Percentiles rank a stretch among this genome's conserved stretches.
Evolutionary conservation across 2,797 vertebrate genomes (phyloP).

Genomic region (Momotus momota): DNA sequence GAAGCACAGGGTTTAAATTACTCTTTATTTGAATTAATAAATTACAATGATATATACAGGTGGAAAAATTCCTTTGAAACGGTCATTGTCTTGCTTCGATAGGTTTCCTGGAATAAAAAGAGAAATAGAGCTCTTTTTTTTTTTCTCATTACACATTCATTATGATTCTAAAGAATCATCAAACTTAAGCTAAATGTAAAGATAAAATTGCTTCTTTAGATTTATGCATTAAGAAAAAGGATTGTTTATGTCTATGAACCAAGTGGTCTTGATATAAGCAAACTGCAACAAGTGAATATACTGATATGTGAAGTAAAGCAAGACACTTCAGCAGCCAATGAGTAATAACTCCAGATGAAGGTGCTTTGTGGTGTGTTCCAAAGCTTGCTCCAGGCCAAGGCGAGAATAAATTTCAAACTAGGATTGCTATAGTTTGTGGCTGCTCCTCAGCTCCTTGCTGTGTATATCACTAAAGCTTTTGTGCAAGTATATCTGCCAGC

Average conservation of each 20-base stretch:
- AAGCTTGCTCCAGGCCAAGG: neutral
- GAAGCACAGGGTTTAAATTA: neutral
- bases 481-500: neutral
- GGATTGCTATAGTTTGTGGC: neutral
- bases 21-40: neutral
- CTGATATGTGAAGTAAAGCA: conserved; percentile 17
- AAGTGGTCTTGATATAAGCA: conserved; percentile 6
- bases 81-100: neutral
- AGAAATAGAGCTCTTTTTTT: neutral
- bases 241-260: conserved; percentile 5
- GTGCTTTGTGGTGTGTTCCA: neutral
- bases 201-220: neutral
- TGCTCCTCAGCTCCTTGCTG: neutral
- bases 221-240: neutral
- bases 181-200: conserved; percentile 27
- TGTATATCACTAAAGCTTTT: neutral
- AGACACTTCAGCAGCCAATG: neutral
- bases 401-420: neutral
- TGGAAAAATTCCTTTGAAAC: conserved; percentile 1
- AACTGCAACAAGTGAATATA: neutral
- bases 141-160: conserved; percentile 10
- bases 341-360: neutral
- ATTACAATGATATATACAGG: neutral
- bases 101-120: neutral
- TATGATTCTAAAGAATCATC: conserved; percentile 34